Percentiles rank a stretch among this genome's conserved stretches.
Conservation (phyloP, 1,140 invertebrate species). For the Pseudomyrmex cubaensis region DNA sequence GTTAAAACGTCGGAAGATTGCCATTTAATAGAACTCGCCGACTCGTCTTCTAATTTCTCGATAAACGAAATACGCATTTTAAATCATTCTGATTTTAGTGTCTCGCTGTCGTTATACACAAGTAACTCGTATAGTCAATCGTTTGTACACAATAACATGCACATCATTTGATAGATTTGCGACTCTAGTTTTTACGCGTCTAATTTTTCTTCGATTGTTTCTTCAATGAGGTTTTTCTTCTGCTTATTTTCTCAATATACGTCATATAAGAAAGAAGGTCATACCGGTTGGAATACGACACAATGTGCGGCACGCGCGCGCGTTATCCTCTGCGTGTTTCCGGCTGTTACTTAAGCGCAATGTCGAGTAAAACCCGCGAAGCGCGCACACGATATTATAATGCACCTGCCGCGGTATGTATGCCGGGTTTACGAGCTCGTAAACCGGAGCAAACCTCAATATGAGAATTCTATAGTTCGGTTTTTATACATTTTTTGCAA, state of each 20-base stretch:
- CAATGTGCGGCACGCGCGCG: background rate
- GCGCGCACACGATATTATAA: slow-evolving; percentile 70
- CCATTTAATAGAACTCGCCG: slow-evolving; percentile 42
- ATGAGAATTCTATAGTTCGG: slow-evolving; percentile 80
- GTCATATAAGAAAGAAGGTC: background rate
- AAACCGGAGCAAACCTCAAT: slow-evolving; percentile 80
- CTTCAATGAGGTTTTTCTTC: background rate
- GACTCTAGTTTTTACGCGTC: too few species aligned
- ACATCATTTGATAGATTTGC: too few species aligned
- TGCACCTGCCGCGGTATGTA: slow-evolving; percentile 72
- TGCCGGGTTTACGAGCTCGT: slow-evolving; percentile 76
- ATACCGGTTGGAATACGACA: background rate
- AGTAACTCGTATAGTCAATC: background rate
- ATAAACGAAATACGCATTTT: background rate
- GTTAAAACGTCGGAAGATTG: slow-evolving; percentile 60
- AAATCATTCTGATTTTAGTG: slow-evolving; percentile 15
- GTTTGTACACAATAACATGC: too few species aligned
- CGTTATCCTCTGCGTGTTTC: slow-evolving; percentile 12
- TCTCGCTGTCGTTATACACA: background rate
- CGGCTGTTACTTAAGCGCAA: slow-evolving; percentile 62
- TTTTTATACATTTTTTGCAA: slow-evolving; percentile 77
- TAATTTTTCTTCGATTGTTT: background rate
- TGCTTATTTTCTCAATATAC: background rate
- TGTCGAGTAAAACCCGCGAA: slow-evolving; percentile 11
- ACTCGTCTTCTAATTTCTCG: slow-evolving; percentile 22